Conservation (phyloP, 2,888 invertebrate species). For the Monopis laevigella region DNA sequence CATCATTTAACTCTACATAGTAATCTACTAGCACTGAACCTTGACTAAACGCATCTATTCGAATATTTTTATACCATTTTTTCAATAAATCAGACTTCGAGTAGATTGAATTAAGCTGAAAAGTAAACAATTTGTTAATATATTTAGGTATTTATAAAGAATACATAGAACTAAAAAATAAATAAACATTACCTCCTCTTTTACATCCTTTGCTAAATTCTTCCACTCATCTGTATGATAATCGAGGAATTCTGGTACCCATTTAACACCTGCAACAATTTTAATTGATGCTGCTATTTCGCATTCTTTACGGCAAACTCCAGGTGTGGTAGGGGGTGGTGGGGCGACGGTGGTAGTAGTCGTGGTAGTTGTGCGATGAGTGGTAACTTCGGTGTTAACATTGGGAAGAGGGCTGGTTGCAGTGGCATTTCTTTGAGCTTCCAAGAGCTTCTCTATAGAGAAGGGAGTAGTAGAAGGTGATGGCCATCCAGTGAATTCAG, state of each 20-base stretch:
- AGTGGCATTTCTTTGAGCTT: constrained; percentile 71
- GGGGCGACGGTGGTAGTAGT: constrained; percentile 75
- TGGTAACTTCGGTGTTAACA: constrained; percentile 55
- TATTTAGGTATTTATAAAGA: background rate
- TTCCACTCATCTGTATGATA: constrained; percentile 90
- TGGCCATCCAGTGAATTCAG: constrained; percentile 93
- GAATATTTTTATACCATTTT: constrained; percentile 85
- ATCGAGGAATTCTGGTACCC: constrained; percentile 87
- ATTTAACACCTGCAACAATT: constrained; percentile 81
- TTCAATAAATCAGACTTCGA: constrained; percentile 76
- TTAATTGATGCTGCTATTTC: constrained; percentile 88
- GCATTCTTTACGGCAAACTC: constrained; percentile 79
- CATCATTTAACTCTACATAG: constrained; percentile 82
- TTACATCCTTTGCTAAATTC: constrained; percentile 80
- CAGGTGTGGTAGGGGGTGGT: constrained; percentile 81
- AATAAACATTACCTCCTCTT: constrained; percentile 72
- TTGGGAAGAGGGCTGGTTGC: constrained; percentile 61
- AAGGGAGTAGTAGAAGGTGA: constrained; percentile 88
- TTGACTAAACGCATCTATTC: constrained; percentile 88
- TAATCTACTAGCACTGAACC: constrained; percentile 91
- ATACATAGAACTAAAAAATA: background rate
- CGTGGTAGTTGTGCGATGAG: constrained; percentile 60
- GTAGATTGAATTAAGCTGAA: constrained; percentile 85
- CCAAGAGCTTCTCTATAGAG: constrained; percentile 82
- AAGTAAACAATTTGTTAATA: constrained; percentile 14